Percentiles rank a stretch among this genome's conserved stretches.
Conservation (phyloP, 2,113 vertebrate genomes). For the Oncorhynchus masou region DNA sequence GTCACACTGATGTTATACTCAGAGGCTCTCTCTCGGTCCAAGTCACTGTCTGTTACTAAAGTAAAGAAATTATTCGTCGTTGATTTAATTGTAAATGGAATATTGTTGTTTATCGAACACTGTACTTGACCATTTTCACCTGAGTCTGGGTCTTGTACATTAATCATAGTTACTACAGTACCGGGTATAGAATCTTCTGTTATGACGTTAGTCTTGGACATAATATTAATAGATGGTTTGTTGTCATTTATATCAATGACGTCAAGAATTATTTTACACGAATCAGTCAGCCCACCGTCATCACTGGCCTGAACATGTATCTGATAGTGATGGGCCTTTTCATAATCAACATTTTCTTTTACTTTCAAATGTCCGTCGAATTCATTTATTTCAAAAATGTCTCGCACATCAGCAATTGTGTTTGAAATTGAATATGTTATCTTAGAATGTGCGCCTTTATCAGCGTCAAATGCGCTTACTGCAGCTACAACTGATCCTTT, state of each 20-base stretch:
- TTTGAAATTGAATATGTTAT: conserved; percentile 60
- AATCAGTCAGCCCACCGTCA: conserved; percentile 55
- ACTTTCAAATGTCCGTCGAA: too few relatives aligned
- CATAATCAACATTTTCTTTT: too few relatives aligned
- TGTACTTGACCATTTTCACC: conserved; percentile 56
- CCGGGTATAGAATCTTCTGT: conserved; percentile 43
- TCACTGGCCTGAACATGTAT: conserved; percentile 72
- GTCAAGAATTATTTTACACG: conserved; percentile 69
- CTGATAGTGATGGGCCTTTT: conserved; percentile 2
- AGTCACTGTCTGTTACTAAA: conserved; percentile 56
- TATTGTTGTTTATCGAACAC: conserved; percentile 32
- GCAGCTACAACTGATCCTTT: conserved; percentile 30
- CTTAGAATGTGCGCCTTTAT: not conserved
- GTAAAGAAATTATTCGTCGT: conserved; percentile 62
- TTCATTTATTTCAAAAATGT: too few relatives aligned
- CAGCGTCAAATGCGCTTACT: too few relatives aligned
- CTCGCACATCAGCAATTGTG: too few relatives aligned
- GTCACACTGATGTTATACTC: conserved; percentile 49
- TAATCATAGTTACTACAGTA: conserved; percentile 57
- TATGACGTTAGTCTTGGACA: conserved; percentile 52
- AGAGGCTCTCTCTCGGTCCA: conserved; percentile 41
- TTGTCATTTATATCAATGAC: conserved; percentile 76
- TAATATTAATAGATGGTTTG: conserved; percentile 67
- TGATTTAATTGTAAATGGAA: conserved; percentile 49
- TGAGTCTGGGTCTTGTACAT: conserved; percentile 56